Evolutionary conservation across 2,888 invertebrate species (phyloP).

Genomic region (Eristalis tenax): DNA sequence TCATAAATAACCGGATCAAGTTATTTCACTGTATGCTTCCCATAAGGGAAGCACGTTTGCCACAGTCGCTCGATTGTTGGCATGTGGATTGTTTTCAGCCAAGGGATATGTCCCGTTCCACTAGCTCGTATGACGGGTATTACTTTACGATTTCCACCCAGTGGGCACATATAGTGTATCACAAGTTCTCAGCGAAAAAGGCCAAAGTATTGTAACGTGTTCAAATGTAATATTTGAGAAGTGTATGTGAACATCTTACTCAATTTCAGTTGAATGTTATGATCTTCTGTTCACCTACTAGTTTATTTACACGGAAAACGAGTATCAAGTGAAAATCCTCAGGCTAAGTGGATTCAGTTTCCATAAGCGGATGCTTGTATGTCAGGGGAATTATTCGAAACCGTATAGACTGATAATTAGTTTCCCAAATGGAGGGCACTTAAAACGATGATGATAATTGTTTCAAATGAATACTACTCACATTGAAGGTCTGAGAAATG

Average conservation of each 20-base stretch:
- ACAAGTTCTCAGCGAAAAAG: not conserved
- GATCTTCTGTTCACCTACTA: not conserved
- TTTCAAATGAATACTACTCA: no score
- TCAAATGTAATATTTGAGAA: not conserved
- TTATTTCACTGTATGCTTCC: not conserved
- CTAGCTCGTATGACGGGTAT: not conserved
- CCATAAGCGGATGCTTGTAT: no score
- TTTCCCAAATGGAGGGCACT: no score
- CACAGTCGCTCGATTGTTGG: not conserved
- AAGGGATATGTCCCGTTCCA: not conserved
- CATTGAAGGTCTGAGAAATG: no score
- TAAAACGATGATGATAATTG: no score
- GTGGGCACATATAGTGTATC: not conserved
- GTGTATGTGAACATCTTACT: not conserved
- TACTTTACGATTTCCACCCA: not conserved
- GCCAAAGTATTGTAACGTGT: not conserved
- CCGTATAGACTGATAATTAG: no score
- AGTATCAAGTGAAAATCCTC: not conserved
- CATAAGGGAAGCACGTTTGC: not conserved
- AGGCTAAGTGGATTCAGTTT: not conserved
- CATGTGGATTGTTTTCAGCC: not conserved
- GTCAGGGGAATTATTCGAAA: no score
- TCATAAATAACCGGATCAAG: conserved; percentile 42
- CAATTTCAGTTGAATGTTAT: not conserved
- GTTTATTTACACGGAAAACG: not conserved